phyloP scores from a whole-genome alignment of 2,113 vertebrate genomes.

The Balaeniceps rex region DNA sequence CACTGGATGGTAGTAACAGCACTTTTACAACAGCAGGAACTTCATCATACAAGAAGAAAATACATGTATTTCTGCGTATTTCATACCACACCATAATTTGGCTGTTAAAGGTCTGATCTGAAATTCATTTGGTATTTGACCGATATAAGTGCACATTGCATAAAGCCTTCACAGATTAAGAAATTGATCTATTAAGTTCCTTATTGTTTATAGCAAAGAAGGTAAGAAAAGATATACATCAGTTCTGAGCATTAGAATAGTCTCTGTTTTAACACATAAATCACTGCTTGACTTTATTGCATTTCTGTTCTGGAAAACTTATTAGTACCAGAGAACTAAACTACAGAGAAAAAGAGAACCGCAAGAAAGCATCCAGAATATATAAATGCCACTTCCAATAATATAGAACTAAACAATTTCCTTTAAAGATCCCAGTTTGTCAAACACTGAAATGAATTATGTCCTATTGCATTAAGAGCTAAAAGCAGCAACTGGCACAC shows the following conservation, averaged over 20 bases:
- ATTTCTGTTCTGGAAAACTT: constrained; percentile 15
- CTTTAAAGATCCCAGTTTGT: constrained; percentile 24
- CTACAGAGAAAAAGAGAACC: constrained; percentile 3
- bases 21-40: background rate
- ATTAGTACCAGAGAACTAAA: background rate
- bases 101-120: background rate
- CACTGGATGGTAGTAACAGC: background rate
- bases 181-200: background rate
- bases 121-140: background rate
- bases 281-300: background rate
- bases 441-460: constrained; percentile 22
- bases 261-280: background rate
- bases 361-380: background rate
- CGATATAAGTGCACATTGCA: background rate
- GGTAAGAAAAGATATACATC: background rate
- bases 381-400: constrained; percentile 36
- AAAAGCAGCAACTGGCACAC: background rate
- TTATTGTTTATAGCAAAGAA: background rate
- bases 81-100: background rate
- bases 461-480: constrained; percentile 3
- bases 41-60: background rate
- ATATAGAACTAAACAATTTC: constrained; percentile 16
- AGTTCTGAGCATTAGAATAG: background rate
- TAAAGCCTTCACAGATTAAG: background rate
- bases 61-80: background rate